Evolutionary conservation across 2,888 invertebrate genomes (phyloP).

Genomic region (Phyto melanocephala): DNA sequence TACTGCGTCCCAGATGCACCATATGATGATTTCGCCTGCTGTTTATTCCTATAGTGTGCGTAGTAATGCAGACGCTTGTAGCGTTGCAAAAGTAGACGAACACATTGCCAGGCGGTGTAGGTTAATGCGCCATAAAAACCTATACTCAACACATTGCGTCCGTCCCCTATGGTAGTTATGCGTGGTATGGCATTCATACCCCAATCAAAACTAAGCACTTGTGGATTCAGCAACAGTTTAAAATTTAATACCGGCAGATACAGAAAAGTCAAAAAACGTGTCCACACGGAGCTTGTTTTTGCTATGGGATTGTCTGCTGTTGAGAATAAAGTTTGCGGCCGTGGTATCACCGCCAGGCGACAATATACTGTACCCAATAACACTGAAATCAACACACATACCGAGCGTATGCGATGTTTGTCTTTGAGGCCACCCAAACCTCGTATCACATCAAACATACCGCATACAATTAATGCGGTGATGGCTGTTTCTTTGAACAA

Average conservation of each 20-base stretch:
- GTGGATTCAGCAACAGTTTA: conserved; percentile 91
- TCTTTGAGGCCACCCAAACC: conserved; percentile 78
- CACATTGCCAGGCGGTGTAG: conserved; percentile 72
- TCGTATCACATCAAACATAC: conserved; percentile 89
- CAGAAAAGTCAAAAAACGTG: conserved; percentile 92
- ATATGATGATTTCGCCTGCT: background rate
- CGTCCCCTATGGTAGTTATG: conserved; percentile 87
- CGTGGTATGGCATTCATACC: conserved; percentile 98
- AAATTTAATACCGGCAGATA: conserved; percentile 96
- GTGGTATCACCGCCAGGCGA: conserved; percentile 88
- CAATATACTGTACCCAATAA: conserved; percentile 85
- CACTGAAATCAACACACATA: conserved; percentile 84
- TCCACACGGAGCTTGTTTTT: conserved; percentile 88
- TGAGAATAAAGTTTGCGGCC: conserved; percentile 86
- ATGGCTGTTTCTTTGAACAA: conserved; percentile 97
- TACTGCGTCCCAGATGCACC: conserved; percentile 63
- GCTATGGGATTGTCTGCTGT: conserved; percentile 97
- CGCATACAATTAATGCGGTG: conserved; percentile 93
- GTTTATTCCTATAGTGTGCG: conserved; percentile 15
- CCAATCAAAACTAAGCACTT: conserved; percentile 97
- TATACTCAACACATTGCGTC: conserved; percentile 87
- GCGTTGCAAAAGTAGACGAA: conserved; percentile 67
- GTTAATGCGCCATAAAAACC: conserved; percentile 84
- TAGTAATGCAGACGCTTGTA: conserved; percentile 45
- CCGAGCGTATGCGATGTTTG: conserved; percentile 86